Base-by-base conservation (phyloP, 2,888 invertebrate genomes). In the Leucoma salicis region DNA sequence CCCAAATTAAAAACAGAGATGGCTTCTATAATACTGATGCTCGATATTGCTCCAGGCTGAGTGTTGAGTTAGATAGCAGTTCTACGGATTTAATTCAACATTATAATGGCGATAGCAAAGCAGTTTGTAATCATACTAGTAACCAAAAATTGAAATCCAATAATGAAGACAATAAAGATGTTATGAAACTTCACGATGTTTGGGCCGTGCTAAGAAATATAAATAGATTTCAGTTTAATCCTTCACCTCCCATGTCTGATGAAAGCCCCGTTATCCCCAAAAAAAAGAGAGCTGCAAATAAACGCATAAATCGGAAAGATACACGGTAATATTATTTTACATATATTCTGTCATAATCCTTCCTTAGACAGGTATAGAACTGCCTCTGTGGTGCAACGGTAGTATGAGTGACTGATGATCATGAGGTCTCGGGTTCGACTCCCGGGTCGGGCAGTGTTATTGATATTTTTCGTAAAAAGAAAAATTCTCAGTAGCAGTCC, bases 161-260 rank as follows among this genome's bases (percentile, higher is more conserved):
- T 10, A 14, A n/a, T 12, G 11, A 28, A 12, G 13, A 3, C 16
- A 66, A 63, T n/a, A 63, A 64, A 6, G 44, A 71, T 35, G 42
- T 71, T 33, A 35, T 63, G 1, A 64, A 59, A 29, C 58, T 72
- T 10, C 72, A 78, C 39, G 78, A 85, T 46, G 78, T 86, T 14
- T 88, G 88, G 88, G 53, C 79, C n/a, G 63, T 83, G 14, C 66
- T 88, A 8, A 74, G 78, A 50, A 80, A 81, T 58, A 76, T 87
- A 16, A 83, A 87, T 39, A 69, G 70, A 49, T 81, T 83, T 51
- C 83, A 79, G 42, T 83, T 82, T 53, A 66, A 55, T 27, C 70
- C 78, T 4, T 80, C 83, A 11, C 84, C 84, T 12, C 77, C 78
- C 0, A 53, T 74, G 45, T 86, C 87, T 14, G 74, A 74, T 29